Percentiles rank a stretch among this genome's conserved stretches.
phyloP scores from a whole-genome alignment of 1,140 invertebrate genomes.

The Micrasema minimum region DNA sequence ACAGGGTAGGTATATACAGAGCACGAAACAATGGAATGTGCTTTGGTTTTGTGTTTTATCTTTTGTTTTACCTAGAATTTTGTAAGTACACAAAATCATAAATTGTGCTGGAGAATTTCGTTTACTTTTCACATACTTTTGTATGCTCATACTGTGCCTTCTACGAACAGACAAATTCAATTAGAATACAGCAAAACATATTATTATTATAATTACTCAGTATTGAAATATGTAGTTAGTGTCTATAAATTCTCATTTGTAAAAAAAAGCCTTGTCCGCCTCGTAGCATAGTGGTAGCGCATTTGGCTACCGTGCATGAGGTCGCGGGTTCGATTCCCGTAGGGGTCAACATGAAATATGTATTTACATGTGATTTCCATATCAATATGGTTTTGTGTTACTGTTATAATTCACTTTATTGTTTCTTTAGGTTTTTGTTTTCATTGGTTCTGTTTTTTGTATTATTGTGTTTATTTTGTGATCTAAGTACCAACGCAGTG shows the following conservation, averaged over 20 bases:
- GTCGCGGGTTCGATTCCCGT: no score
- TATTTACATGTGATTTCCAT: neutral
- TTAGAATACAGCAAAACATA: neutral
- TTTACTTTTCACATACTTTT: constrained; percentile 2
- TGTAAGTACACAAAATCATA: constrained; percentile 7
- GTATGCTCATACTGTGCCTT: neutral
- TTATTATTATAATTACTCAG: neutral
- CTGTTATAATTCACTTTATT: no score
- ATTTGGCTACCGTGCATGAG: no score
- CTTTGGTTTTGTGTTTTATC: neutral
- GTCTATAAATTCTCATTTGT: neutral
- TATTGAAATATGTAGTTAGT: neutral
- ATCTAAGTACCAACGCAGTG: no score
- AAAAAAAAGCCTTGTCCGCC: neutral
- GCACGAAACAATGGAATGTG: neutral
- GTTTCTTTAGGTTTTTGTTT: no score
- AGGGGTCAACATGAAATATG: no score
- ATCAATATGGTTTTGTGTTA: neutral
- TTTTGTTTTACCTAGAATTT: constrained; percentile 9
- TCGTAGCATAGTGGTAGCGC: no score
- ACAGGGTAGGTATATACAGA: neutral
- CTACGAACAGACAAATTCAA: neutral
- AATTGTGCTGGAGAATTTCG: neutral
- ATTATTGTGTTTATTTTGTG: no score
- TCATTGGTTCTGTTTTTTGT: no score